These are phyloP conservation scores for Pocota personata DNA, from an alignment of 2,888 invertebrate species.

Conservation along the genomic window DNA sequence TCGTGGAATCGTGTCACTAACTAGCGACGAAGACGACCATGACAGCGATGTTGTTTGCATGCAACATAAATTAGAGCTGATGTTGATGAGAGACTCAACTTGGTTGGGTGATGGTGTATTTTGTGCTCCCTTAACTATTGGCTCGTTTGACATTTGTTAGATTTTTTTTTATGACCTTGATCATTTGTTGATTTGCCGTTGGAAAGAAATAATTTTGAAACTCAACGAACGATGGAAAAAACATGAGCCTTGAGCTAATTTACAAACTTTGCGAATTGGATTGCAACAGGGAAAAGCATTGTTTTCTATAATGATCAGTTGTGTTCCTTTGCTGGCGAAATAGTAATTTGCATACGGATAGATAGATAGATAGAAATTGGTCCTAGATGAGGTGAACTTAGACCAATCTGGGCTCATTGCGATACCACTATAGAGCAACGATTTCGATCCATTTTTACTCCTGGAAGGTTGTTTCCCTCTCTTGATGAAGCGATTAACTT, in stretches of 20 bases:
- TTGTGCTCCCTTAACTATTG: conserved; percentile 30
- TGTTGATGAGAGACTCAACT: conserved; percentile 7
- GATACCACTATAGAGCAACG: no score
- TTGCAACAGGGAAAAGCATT: no score
- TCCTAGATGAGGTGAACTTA: no score
- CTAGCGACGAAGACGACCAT: not conserved
- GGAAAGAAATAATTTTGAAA: not conserved
- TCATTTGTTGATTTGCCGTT: not conserved
- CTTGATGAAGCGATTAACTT: no score
- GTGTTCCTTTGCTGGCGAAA: no score
- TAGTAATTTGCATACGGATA: no score
- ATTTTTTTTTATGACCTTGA: conserved; percentile 11
- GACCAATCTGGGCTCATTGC: no score
- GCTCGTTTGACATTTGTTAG: conserved; percentile 27
- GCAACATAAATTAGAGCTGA: conserved; percentile 53
- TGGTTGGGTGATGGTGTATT: conserved; percentile 4
- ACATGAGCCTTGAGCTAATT: not conserved
- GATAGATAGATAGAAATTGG: no score
- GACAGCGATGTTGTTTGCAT: conserved; percentile 15
- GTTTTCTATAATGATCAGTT: no score
- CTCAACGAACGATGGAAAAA: not conserved
- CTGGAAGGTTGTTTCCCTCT: no score
- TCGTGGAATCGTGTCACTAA: conserved; percentile 48
- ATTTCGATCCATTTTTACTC: no score
- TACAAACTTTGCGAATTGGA: not conserved